These are phyloP conservation scores for Limosa lapponica DNA, from an alignment of 2,797 vertebrate species.

Conservation along the genomic window DNA sequence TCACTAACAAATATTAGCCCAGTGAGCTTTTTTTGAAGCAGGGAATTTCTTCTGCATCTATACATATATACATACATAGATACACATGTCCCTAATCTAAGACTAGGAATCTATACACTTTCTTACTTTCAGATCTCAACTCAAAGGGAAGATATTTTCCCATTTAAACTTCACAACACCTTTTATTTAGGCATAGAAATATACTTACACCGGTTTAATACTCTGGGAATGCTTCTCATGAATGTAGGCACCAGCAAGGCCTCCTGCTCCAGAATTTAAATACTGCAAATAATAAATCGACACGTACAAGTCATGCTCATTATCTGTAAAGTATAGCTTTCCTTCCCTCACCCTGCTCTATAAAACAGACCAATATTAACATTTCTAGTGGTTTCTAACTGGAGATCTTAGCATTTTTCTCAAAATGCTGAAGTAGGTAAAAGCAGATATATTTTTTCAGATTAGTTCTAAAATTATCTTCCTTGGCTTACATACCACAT, in stretches of 20 bases:
- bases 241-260: constrained; percentile 88
- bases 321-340: background rate
- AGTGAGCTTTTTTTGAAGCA: background rate
- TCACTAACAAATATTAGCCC: background rate
- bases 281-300: constrained; percentile 82
- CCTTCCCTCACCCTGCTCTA: background rate
- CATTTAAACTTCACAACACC: background rate
- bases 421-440: background rate
- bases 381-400: background rate
- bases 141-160: background rate
- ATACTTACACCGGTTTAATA: constrained; percentile 88
- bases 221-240: constrained; percentile 86
- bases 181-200: background rate
- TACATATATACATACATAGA: background rate
- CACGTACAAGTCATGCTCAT: background rate
- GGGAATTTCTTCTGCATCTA: background rate
- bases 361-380: background rate
- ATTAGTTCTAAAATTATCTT: background rate
- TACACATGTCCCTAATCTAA: fast-evolving
- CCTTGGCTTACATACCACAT: background rate
- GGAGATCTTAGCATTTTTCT: background rate
- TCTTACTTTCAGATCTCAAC: background rate
- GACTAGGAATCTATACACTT: background rate
- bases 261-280: constrained; percentile 92
- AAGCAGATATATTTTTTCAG: constrained; percentile 12